Evolutionary conservation across 1,140 invertebrate species (phyloP).

Genomic region (Drosophila pruinosa): DNA sequence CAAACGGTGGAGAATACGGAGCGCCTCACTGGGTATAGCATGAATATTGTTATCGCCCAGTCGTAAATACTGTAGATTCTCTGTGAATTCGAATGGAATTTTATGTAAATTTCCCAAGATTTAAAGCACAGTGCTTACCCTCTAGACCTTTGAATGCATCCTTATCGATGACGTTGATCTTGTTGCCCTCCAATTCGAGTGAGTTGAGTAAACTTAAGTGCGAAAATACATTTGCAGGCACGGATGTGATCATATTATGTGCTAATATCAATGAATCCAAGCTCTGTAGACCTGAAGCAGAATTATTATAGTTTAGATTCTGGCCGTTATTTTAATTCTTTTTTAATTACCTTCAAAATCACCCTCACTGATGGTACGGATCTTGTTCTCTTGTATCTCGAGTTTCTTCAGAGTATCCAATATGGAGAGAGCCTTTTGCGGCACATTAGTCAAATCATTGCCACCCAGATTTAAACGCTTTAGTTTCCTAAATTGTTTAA

Average conservation of each 20-base stretch:
- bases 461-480: conserved; percentile 93
- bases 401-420: conserved; percentile 92
- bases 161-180: conserved; percentile 90
- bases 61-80: conserved; percentile 93
- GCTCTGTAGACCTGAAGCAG: conserved; percentile 87
- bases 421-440: conserved; percentile 89
- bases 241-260: conserved; percentile 90
- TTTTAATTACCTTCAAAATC: conserved; percentile 92
- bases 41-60: conserved; percentile 93
- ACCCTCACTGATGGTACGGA: conserved; percentile 89
- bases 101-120: neutral
- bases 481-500: conserved; percentile 87
- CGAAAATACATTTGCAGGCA: conserved; percentile 91
- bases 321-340: neutral
- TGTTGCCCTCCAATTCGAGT: conserved; percentile 93
- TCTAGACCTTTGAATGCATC: conserved; percentile 93
- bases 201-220: conserved; percentile 91
- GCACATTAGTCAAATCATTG: conserved; percentile 90
- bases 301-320: neutral
- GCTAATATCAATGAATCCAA: conserved; percentile 92
- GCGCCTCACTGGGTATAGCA: conserved; percentile 90
- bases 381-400: conserved; percentile 94
- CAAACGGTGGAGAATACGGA: conserved; percentile 91
- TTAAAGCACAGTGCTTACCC: conserved; percentile 84
- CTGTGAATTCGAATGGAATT: conserved; percentile 83